phyloP scores from a whole-genome alignment of 53 echinoderm and acorn worm genomes.

The Temnopleurus reevesii region DNA sequence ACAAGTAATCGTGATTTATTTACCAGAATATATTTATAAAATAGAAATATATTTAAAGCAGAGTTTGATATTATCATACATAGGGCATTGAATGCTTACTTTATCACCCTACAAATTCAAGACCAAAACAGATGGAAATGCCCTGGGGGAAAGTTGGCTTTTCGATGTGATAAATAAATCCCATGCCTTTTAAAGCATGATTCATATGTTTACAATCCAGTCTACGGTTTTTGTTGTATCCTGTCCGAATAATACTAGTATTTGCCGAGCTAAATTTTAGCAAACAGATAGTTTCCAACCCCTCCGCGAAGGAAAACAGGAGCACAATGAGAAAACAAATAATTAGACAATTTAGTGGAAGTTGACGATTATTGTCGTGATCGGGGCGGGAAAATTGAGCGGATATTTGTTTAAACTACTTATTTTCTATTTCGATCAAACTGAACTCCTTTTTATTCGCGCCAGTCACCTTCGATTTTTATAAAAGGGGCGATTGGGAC shows the following conservation, averaged over 20 bases:
- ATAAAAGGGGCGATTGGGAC: background rate
- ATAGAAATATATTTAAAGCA: background rate
- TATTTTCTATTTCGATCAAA: background rate
- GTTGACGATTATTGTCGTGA: slow-evolving; percentile 11
- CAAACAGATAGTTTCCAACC: slow-evolving; percentile 15
- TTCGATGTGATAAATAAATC: too few relatives aligned
- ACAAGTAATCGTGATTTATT: too few relatives aligned
- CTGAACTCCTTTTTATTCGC: background rate
- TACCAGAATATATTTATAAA: background rate
- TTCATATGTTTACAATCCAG: background rate
- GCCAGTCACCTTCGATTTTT: background rate
- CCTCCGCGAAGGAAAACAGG: background rate
- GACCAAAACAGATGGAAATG: background rate
- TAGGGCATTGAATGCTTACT: too few relatives aligned
- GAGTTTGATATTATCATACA: too few relatives aligned
- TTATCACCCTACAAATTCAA: too few relatives aligned
- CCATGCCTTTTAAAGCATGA: background rate
- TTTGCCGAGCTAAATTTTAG: slow-evolving; percentile 19
- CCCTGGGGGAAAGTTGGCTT: background rate
- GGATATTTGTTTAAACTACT: slow-evolving; percentile 40
- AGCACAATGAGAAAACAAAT: slow-evolving; percentile 16
- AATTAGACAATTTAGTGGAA: slow-evolving; percentile 37
- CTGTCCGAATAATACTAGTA: background rate
- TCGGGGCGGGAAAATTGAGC: background rate
- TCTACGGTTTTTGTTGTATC: background rate